phyloP scores from a whole-genome alignment of 30 jellyfish, hydroid and myxozoan species.

The Hydractinia echinata region DNA sequence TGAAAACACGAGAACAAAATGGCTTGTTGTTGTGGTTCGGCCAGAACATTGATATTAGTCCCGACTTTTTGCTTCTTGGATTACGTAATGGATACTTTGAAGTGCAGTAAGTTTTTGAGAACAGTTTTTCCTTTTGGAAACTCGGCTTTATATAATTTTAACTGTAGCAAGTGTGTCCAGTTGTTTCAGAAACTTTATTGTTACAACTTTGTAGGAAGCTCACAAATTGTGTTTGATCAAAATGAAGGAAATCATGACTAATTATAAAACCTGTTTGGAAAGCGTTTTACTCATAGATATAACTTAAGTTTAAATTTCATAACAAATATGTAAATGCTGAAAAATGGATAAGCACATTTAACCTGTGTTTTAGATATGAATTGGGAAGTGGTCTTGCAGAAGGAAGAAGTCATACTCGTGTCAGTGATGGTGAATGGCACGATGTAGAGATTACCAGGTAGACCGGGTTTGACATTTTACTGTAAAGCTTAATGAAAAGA shows the following conservation, averaged over 20 bases:
- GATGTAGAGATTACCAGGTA: constrained; percentile 45
- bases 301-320: too few species aligned
- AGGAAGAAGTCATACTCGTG: constrained; percentile 30
- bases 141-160: background rate
- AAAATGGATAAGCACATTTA: too few species aligned
- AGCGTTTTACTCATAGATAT: too few species aligned
- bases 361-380: constrained; percentile 47
- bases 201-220: too few species aligned
- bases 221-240: too few species aligned
- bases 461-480: background rate
- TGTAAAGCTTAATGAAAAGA: background rate
- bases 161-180: background rate
- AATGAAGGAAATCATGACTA: too few species aligned
- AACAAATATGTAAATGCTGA: too few species aligned
- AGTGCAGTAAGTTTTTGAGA: constrained; percentile 42
- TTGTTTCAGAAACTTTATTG: too few species aligned
- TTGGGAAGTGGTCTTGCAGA: constrained; percentile 73
- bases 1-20: constrained; percentile 5
- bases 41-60: constrained; percentile 32
- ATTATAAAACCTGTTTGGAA: too few species aligned
- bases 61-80: constrained; percentile 67
- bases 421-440: constrained; percentile 83
- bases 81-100: constrained; percentile 64
- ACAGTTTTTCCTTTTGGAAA: background rate
- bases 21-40: constrained; percentile 40